phyloP scores from a whole-genome alignment of 1,140 invertebrate species.

The Zophobas morio region DNA sequence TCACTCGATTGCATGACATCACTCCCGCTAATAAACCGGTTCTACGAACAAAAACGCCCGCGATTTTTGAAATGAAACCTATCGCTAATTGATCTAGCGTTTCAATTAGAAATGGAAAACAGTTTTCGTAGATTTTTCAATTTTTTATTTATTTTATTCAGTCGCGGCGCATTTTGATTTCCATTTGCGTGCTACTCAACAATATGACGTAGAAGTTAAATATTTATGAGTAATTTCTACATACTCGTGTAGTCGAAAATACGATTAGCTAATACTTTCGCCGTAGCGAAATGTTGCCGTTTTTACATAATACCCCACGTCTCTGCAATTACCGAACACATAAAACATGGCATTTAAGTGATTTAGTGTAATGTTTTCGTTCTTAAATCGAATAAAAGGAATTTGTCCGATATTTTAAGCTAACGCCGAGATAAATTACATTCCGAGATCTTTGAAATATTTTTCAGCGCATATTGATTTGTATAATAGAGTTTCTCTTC shows the following conservation, averaged over 20 bases:
- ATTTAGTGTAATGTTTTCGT: conserved; percentile 1
- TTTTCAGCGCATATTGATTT: conserved; percentile 46
- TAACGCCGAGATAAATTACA: conserved; percentile 36
- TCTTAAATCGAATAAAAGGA: conserved; percentile 19
- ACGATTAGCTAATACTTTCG: conserved; percentile 16
- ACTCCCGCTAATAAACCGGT: neutral
- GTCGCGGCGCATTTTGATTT: conserved; percentile 11
- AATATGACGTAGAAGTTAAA: conserved; percentile 27
- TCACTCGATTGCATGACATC: neutral
- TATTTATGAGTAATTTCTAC: conserved; percentile 37
- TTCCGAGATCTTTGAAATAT: conserved; percentile 44
- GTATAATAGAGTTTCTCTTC: conserved; percentile 39
- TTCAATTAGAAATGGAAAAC: too few relatives aligned
- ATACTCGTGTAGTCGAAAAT: conserved; percentile 37
- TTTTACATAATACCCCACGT: conserved; percentile 10
- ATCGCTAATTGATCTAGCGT: too few relatives aligned
- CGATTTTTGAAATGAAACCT: neutral
- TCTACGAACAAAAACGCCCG: neutral
- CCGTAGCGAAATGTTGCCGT: neutral
- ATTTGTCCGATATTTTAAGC: conserved; percentile 30
- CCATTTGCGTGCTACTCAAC: conserved; percentile 33
- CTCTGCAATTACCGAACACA: neutral
- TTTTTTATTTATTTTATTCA: neutral
- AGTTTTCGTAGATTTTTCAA: neutral
- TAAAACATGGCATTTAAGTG: conserved; percentile 7